Evolutionary conservation across 2,888 invertebrate genomes (phyloP).

Genomic region (Xylota segnis): DNA sequence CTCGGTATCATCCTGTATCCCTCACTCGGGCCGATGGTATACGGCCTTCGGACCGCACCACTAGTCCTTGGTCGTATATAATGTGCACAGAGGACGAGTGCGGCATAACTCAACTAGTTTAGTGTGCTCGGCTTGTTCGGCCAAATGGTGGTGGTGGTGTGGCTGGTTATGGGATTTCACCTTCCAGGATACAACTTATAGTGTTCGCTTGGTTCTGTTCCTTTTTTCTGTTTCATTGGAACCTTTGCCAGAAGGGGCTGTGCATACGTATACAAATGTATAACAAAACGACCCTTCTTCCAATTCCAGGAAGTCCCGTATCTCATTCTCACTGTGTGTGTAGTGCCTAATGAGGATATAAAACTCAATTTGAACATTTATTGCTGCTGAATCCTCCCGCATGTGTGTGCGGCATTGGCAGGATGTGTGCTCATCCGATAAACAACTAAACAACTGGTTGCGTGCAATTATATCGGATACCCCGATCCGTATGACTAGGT

Average conservation of each 20-base stretch:
- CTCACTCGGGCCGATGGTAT: neutral
- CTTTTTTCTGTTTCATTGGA: constrained; percentile 44
- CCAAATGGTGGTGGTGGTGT: constrained; percentile 56
- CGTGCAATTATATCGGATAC: constrained; percentile 67
- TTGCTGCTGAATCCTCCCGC: constrained; percentile 62
- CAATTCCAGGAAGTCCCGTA: constrained; percentile 51
- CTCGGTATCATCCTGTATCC: constrained; percentile 16
- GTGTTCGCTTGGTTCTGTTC: neutral
- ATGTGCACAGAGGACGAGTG: constrained; percentile 43
- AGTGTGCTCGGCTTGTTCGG: constrained; percentile 63
- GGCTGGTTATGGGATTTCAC: constrained; percentile 47
- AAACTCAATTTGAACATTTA: constrained; percentile 76
- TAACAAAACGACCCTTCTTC: constrained; percentile 6
- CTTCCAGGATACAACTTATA: constrained; percentile 33
- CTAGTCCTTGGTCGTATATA: constrained; percentile 36
- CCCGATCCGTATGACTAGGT: constrained; percentile 64
- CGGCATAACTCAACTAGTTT: constrained; percentile 73
- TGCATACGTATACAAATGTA: too few species aligned
- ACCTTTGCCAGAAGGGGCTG: constrained; percentile 42
- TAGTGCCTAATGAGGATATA: constrained; percentile 73
- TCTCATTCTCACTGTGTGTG: constrained; percentile 34
- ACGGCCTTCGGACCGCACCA: constrained; percentile 25
- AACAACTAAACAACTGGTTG: constrained; percentile 75
- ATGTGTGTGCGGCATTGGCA: constrained; percentile 42
- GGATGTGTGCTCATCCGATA: constrained; percentile 72